Evolutionary conservation across 2,888 invertebrate genomes (phyloP), one percentile per base, ranked within the genome.

Genomic region (Ptychoptera contaminata): DNA sequence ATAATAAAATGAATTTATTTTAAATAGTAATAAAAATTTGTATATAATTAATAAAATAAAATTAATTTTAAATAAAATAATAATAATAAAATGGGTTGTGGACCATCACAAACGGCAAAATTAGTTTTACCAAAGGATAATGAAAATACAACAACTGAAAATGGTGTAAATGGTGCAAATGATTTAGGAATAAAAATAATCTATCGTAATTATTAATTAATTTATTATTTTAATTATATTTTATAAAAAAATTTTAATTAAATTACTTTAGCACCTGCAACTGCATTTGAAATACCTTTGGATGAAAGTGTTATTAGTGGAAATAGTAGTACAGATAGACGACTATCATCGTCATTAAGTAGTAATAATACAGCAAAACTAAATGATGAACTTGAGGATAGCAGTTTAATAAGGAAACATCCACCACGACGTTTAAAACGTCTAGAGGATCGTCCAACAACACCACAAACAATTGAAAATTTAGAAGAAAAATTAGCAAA

Each of bases 401-500:
- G 15, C 32, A 70, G 71, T 23, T 61, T 69, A 5, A 68, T 71
- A 1, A 70, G 68, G 53, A 72, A 69, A 49, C 74, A 79, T 47
- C 80, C 82, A 0, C 82, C 83, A 0, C 73, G 74, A 38, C 71
- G 80, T 46, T 64, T 83, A 32, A 66, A 78, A 48, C 60, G 82
- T 37, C 72, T 81, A 53, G 79, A 79, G 35, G 55, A 57, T 49
- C 73, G 74, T 6, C 71, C 74, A 2, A 68, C 68, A 42, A 62
- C 70, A 0, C 72, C 72, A 15, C 68, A 74, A 51, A 71, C 73
- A 32, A 62, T 80, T 37, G 74, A 77, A 16, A 73, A 77, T 48
- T 69, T 83, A 30, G 74, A 77, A 54, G 80, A 77, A 55, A 82
- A 80, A 55, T 65, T 81, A 49, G 79, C 78, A 15, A 80, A 78